Conservation (phyloP, 2,113 vertebrate species). For the Eleginops maclovinus region DNA sequence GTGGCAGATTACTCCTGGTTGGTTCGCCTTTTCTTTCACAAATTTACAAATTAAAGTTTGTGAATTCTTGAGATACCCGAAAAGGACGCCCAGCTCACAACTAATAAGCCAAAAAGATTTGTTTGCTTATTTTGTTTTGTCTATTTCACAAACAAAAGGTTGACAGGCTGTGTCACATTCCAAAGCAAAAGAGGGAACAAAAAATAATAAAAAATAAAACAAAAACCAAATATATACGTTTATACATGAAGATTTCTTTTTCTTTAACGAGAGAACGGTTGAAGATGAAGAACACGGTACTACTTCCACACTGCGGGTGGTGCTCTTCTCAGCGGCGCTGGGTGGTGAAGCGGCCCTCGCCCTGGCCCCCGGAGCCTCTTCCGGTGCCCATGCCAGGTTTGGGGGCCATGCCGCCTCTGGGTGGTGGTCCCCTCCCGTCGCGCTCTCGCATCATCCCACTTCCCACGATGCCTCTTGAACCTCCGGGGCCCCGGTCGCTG, state of each 20-base stretch:
- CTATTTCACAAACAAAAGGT: slow-evolving; percentile 93
- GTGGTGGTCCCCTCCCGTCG: slow-evolving; percentile 91
- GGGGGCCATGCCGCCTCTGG: slow-evolving; percentile 90
- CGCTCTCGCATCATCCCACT: slow-evolving; percentile 95
- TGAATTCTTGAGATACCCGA: slow-evolving; percentile 89
- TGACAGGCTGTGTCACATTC: slow-evolving; percentile 97
- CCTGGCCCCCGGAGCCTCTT: slow-evolving; percentile 86
- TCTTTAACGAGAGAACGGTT: slow-evolving; percentile 92
- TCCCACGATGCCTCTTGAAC: slow-evolving; percentile 90
- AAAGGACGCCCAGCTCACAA: slow-evolving; percentile 92
- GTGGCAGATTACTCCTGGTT: slow-evolving; percentile 80
- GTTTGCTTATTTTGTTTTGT: slow-evolving; percentile 78
- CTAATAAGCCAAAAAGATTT: slow-evolving; percentile 82
- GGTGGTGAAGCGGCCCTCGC: slow-evolving; percentile 92
- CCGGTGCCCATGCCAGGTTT: slow-evolving; percentile 90
- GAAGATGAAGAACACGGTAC: slow-evolving; percentile 92
- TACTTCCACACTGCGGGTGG: slow-evolving; percentile 85
- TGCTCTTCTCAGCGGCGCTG: slow-evolving; percentile 89
- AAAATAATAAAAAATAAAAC: slow-evolving; percentile 80
- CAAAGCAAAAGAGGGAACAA: slow-evolving; percentile 86
- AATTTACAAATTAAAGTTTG: slow-evolving; percentile 92
- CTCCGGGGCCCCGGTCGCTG: slow-evolving; percentile 91
- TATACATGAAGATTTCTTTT: slow-evolving; percentile 82
- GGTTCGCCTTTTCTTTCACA: slow-evolving; percentile 72
- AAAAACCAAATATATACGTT: slow-evolving; percentile 85